phyloP scores from a whole-genome alignment of 2,113 vertebrate species.

The Echinops telfairi region DNA sequence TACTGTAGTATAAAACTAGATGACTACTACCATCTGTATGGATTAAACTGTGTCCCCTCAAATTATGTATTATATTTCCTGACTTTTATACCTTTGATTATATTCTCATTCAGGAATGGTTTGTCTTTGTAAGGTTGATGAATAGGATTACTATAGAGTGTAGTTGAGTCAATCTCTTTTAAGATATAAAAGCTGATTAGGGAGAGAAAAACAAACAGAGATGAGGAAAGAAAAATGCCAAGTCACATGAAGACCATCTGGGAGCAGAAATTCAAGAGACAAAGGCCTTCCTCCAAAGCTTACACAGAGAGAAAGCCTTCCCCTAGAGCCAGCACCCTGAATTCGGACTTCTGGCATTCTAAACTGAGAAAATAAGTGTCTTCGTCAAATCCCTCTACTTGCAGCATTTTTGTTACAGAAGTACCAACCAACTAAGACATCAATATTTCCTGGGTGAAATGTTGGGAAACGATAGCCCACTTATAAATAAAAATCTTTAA shows the following conservation, averaged over 20 bases:
- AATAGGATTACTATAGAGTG: not conserved
- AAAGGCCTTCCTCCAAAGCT: not conserved
- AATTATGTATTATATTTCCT: not conserved
- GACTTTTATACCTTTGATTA: not conserved
- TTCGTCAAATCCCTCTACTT: not conserved
- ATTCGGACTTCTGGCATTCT: not conserved
- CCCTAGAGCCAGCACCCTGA: not conserved
- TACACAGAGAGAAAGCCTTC: not conserved
- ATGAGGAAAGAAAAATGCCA: not conserved
- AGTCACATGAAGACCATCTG: not conserved
- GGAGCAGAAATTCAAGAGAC: not conserved
- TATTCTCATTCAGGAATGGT: not conserved
- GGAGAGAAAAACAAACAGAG: not conserved
- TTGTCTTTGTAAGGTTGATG: not conserved
- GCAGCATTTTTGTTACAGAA: not conserved
- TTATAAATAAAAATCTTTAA: conserved; percentile 70
- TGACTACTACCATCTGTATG: not conserved
- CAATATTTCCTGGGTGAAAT: conserved; percentile 60
- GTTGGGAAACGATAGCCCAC: conserved; percentile 59
- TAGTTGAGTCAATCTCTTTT: not conserved
- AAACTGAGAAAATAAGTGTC: not conserved
- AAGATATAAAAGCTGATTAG: not conserved
- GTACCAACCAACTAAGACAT: not conserved
- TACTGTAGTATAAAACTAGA: conserved; percentile 50
- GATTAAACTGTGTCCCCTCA: not conserved